Base-by-base conservation (phyloP, 2,113 vertebrate species). In the Polypterus bichir region DNA sequence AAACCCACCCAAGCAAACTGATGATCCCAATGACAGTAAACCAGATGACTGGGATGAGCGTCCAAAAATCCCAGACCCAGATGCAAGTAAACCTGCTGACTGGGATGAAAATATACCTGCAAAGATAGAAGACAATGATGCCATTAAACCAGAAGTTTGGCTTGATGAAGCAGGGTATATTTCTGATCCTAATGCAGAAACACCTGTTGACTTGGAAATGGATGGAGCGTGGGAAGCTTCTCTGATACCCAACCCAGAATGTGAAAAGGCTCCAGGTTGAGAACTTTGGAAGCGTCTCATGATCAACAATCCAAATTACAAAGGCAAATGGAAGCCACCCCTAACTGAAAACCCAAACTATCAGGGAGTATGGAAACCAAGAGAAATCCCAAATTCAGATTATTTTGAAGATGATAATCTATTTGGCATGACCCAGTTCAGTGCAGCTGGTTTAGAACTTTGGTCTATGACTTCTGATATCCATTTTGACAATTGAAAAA, bases 11-110 rank as follows among this genome's bases (percentile, higher is more conserved):
- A 91, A 87, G 77, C 92, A 98, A 79, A 87, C 94, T 11, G 92
- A 99, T 1, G 94, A 99, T 70, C 89, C 90, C 8, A 79, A 56
- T 49, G 95, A 98, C 59, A 83, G 81, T 48, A 99, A 97, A 46
- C 95, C 96, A 1, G 85, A 90, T 0, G 95, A 96, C 3, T 99
- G 96, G 96, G 95, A 99, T 59, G 96, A 98, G 72, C 86, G 87
- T 71, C 79, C 85, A 46, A 97, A 93, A 80, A 93, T 99, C 62
- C 89, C 93, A 0, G 91, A 99, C 69, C 88, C 89, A 0, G 83
- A 90, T 71, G 89, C 93, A 0, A 71, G 80, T 61, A 95, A 91
- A 72, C 96, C 96, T 2, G 90, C 94, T 5, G 89, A 96, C 64
- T 99, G 96, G 96, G 89, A 99, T 71, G 95, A 98, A 76, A 85